These are phyloP conservation scores for Sitta europaea DNA, from an alignment of 2,113 vertebrate species.

Conservation along the genomic window DNA sequence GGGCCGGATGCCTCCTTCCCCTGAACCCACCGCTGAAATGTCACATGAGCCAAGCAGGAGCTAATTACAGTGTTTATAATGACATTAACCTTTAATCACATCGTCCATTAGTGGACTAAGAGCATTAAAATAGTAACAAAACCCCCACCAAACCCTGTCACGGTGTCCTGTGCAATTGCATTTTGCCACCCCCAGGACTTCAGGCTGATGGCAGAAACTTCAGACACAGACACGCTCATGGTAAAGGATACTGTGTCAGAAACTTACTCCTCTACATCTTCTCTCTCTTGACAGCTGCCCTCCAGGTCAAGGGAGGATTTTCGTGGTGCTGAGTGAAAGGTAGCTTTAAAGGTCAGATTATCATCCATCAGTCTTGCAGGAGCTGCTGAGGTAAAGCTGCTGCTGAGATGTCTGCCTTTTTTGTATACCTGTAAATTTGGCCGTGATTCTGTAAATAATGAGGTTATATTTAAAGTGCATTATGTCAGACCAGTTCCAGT, in stretches of 20 bases:
- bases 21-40: not conserved
- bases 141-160: not conserved
- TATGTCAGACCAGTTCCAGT: not conserved
- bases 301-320: not conserved
- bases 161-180: not conserved
- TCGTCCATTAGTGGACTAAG: not conserved
- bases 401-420: not conserved
- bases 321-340: not conserved
- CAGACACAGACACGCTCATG: not conserved
- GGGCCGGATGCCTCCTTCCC: not conserved
- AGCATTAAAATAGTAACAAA: not conserved
- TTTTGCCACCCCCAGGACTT: not conserved
- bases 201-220: not conserved
- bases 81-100: conserved; percentile 9
- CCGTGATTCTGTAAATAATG: not conserved
- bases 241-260: not conserved
- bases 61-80: not conserved
- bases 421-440: not conserved
- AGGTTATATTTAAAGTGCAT: not conserved
- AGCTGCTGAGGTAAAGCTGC: not conserved
- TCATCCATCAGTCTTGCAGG: not conserved
- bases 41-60: not conserved
- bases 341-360: not conserved
- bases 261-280: not conserved
- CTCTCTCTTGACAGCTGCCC: not conserved